Evolutionary conservation across 2,888 invertebrate species (phyloP).

Genomic region (Campaea margaritaria): DNA sequence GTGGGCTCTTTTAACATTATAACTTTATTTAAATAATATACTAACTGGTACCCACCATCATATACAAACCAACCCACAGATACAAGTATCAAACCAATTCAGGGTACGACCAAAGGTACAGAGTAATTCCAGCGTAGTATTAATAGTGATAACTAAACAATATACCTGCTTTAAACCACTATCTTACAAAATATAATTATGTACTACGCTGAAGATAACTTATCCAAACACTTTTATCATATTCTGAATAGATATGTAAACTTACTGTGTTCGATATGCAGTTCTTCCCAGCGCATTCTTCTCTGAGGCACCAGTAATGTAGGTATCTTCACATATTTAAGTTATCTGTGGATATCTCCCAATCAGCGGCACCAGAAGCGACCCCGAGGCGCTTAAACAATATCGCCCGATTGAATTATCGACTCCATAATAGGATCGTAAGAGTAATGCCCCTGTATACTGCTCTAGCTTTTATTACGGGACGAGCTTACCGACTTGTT

Average conservation of each 20-base stretch:
- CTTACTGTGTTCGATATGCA: background rate
- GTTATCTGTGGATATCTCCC: constrained; percentile 1
- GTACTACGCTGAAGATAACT: no score
- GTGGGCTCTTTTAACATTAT: no score
- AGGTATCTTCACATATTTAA: background rate
- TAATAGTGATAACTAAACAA: no score
- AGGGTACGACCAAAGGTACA: no score
- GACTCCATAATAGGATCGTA: constrained; percentile 75
- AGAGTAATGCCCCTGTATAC: constrained; percentile 71
- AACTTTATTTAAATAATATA: no score
- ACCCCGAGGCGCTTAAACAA: constrained; percentile 66
- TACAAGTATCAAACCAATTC: no score
- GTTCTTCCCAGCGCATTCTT: background rate
- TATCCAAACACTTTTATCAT: background rate
- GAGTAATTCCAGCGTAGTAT: no score
- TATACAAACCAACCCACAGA: no score
- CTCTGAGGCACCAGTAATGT: constrained; percentile 9
- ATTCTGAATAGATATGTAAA: no score
- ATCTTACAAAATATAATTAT: no score
- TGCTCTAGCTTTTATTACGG: constrained; percentile 67
- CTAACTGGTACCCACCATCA: no score
- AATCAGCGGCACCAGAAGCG: constrained; percentile 54
- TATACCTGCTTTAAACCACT: no score
- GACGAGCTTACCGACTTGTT: constrained; percentile 47
- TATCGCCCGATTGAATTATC: constrained; percentile 79